phyloP scores from a whole-genome alignment of 1,140 invertebrate species.

The Sesamia nonagrioides region DNA sequence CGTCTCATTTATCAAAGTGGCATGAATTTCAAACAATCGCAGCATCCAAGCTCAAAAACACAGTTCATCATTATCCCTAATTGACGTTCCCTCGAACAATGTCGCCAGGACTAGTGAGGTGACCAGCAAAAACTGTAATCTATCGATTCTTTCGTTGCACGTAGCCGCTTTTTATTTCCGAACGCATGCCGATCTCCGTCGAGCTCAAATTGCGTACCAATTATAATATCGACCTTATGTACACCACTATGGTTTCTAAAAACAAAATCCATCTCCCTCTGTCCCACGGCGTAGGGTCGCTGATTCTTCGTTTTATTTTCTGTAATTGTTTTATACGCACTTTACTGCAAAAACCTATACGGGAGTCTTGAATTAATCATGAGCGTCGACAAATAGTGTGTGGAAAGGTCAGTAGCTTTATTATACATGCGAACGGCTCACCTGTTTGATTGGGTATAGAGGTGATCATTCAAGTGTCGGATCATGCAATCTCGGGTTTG shows the following conservation, averaged over 20 bases:
- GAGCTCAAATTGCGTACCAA: conserved; percentile 48
- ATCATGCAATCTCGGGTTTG: conserved; percentile 4
- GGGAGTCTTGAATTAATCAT: conserved; percentile 80
- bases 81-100: conserved; percentile 77
- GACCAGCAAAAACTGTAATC: conserved; percentile 74
- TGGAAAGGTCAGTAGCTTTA: conserved; percentile 75
- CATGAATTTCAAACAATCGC: conserved; percentile 61
- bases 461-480: conserved; percentile 23
- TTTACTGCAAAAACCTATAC: conserved; percentile 67
- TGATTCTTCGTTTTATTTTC: conserved; percentile 47
- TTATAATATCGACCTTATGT: conserved; percentile 58
- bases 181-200: conserved; percentile 65
- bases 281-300: conserved; percentile 52
- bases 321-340: conserved; percentile 68
- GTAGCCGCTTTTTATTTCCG: conserved; percentile 67
- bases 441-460: conserved; percentile 70
- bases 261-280: conserved; percentile 30
- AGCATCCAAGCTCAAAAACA: conserved; percentile 55
- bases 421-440: conserved; percentile 59
- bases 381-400: conserved; percentile 79
- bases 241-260: conserved; percentile 33
- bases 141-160: conserved; percentile 75
- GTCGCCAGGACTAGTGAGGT: conserved; percentile 66
- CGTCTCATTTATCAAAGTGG: conserved; percentile 51
- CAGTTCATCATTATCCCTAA: conserved; percentile 78